Conservation (phyloP, 2,113 vertebrate species). For the Fregetta grallaria region DNA sequence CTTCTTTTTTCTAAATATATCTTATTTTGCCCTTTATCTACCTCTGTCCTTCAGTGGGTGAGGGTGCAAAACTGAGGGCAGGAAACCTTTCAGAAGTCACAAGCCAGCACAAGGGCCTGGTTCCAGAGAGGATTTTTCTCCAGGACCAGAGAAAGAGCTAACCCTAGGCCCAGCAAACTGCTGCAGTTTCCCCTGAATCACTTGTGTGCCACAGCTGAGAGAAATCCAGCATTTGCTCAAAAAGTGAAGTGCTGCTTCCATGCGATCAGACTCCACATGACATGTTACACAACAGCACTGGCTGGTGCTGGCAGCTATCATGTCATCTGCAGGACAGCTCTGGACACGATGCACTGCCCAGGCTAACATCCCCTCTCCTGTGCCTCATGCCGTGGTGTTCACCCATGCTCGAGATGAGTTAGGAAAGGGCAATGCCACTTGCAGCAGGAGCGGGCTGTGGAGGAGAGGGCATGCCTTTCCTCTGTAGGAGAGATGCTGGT, state of each 20-base stretch:
- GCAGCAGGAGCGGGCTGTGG: rapidly evolving
- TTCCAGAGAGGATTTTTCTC: neutral
- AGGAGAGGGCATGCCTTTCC: neutral
- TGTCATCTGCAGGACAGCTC: neutral
- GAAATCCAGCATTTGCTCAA: neutral
- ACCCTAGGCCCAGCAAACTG: neutral
- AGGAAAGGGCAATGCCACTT: neutral
- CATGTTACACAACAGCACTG: neutral
- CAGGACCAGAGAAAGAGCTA: neutral
- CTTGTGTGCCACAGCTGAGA: neutral
- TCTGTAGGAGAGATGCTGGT: neutral
- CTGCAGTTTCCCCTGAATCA: neutral
- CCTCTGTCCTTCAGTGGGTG: neutral
- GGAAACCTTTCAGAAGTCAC: neutral
- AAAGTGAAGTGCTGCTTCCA: neutral
- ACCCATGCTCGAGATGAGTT: rapidly evolving
- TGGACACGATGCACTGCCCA: rapidly evolving
- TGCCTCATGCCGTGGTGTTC: rapidly evolving
- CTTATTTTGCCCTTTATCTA: neutral
- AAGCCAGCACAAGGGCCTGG: neutral
- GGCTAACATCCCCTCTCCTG: neutral
- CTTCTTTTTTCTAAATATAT: neutral
- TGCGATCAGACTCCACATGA: rapidly evolving
- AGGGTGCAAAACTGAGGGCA: neutral
- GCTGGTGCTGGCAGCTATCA: neutral